A percentile compares a stretch with the other conserved stretches of the same genome.
Evolutionary conservation across 2,888 invertebrate genomes (phyloP).

Genomic region (Pachydiplax longipennis): DNA sequence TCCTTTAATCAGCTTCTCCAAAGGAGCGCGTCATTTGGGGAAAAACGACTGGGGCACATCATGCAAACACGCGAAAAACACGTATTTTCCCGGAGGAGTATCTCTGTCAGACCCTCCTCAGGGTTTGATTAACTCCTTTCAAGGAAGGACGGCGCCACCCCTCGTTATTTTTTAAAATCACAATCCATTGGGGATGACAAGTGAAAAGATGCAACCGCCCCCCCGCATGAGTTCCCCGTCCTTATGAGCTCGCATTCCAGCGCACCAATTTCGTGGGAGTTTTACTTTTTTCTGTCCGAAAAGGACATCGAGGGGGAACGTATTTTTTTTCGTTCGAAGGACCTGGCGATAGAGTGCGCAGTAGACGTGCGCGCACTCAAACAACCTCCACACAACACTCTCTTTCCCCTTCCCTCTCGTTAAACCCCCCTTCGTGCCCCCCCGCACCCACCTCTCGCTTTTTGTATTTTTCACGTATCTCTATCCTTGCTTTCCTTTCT

Average conservation of each 20-base stretch:
- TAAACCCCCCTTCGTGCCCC: background rate
- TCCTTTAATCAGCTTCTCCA: too few relatives aligned
- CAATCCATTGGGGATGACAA: background rate
- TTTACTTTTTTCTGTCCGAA: background rate
- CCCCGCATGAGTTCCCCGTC: background rate
- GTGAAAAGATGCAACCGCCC: slow-evolving; percentile 1
- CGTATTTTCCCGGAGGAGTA: background rate
- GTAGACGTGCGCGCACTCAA: background rate
- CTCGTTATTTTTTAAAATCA: background rate
- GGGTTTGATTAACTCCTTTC: background rate
- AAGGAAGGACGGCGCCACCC: background rate
- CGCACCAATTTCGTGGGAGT: background rate
- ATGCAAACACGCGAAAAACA: background rate
- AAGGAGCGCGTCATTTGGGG: background rate
- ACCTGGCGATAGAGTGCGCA: slow-evolving; percentile 13
- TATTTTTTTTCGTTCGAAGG: slow-evolving; percentile 8
- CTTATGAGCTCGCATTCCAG: slow-evolving; percentile 21
- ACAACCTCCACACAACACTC: background rate
- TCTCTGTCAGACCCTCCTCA: background rate
- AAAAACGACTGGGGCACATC: background rate
- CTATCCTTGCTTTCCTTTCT: background rate
- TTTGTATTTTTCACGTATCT: slow-evolving; percentile 18
- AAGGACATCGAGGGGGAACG: background rate
- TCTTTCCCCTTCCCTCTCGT: background rate
- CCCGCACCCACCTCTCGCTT: background rate